Base-by-base conservation (phyloP, 2,888 invertebrate species). In the Chalcosyrphus nemorum region DNA sequence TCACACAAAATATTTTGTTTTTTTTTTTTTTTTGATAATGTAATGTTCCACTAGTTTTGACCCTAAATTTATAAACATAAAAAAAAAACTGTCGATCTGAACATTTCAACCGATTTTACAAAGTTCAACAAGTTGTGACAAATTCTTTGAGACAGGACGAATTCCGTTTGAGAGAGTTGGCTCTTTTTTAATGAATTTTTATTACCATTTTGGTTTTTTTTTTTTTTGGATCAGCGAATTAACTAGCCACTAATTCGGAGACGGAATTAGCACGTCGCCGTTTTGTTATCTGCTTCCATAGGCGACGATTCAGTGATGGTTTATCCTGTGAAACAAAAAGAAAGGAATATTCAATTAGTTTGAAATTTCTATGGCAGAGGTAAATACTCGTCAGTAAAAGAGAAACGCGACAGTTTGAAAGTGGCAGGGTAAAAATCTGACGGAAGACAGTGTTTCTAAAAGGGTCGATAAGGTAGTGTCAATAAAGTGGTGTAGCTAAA, bases 201-300 rank as follows among this genome's bases (percentile, higher is more conserved):
- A 0, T 66, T 13, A 17, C 21, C 11, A 17, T 24, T 66, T 15
- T 2, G 54, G n/a, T n/a, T n/a, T n/a, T n/a, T n/a, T n/a, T n/a
- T n/a, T n/a, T n/a, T 41, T 7, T 27, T 27, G 54, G 17, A 2
- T 24, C 21, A 32, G 21, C 19, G 45, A 35, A 87, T 87, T 90
- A 90, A 87, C 90, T 89, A 78, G 91, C 91, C 81, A 89, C 89
- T 78, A 91, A 88, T 86, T 92, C 91, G 78, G 91, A 91, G 52
- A 92, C 90, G 75, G 92, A 91, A 86, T 90, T 90, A 81, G 94
- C 93, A 89, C 94, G 94, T 87, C 94, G 93, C 91, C 95, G 93
- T 92, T 94, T 94, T 87, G 94, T 94, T 88, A 96, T 93, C 91
- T 96, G 95, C 92, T 95, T 95, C 95, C 95, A 95, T 90, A 96